Conservation (phyloP, 35 echinoderm and acorn worm species). For the Hemicentrotus pulcherrimus region DNA sequence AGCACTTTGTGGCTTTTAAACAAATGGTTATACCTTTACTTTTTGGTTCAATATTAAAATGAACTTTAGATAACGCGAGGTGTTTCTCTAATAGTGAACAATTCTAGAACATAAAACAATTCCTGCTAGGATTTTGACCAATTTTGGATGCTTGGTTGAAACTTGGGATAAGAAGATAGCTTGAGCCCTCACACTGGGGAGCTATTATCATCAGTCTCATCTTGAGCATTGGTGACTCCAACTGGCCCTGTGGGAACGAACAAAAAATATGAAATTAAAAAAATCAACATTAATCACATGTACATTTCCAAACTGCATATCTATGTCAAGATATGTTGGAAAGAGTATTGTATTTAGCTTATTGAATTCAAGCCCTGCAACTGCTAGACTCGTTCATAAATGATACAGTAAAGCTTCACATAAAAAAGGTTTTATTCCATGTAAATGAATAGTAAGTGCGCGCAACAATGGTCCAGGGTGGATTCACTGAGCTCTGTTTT, state of each 20-base stretch:
- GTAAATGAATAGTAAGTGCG: no score
- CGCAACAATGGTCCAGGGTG: no score
- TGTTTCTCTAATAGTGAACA: not conserved
- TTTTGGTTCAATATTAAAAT: not conserved
- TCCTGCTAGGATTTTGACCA: not conserved
- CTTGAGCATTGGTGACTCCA: not conserved
- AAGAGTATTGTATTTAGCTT: no score
- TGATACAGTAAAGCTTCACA: no score
- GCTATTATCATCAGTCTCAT: not conserved
- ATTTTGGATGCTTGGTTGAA: not conserved
- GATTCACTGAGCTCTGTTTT: no score
- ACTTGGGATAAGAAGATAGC: not conserved
- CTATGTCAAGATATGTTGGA: no score
- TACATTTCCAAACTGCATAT: no score
- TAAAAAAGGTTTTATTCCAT: no score
- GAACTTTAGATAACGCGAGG: not conserved
- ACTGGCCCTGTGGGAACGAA: not conserved
- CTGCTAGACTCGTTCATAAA: no score
- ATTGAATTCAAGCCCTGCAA: no score
- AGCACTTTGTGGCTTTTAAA: not conserved
- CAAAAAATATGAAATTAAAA: not conserved
- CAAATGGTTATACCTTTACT: not conserved
- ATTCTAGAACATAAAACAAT: not conserved
- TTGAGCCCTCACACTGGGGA: conserved; percentile 7
- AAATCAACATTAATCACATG: no score